Evolutionary conservation across 2,113 vertebrate species (phyloP), one percentile per base, ranked within the genome.

Genomic region (Ornithorhynchus anatinus): DNA sequence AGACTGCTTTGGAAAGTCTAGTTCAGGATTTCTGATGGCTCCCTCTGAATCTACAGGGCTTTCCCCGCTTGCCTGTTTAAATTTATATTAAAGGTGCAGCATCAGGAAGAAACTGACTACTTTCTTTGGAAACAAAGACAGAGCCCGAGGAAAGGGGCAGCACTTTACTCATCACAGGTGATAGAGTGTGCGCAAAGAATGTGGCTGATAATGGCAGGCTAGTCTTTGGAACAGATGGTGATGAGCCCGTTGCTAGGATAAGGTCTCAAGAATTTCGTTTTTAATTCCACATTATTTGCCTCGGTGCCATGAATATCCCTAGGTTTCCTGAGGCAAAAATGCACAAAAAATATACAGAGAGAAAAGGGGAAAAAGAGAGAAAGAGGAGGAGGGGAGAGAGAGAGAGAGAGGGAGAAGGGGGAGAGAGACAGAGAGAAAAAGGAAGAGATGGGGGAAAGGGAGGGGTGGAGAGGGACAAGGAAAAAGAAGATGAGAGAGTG

Each of bases 201-300:
- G 88, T 82, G 78, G 79, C 29, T 73, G 89, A 92, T 92, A 94
- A 95, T 92, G 89, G 93, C 91, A 88, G 90, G 88, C 91, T 92
- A 94, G 94, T 94, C 92, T 91, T 92, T 89, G 81, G 91, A 95
- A 95, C 96, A 97, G 96, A 96, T 96, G 96, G 95, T 93, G 92
- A 94, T 93, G 93, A 92, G 90, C 91, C 91, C 94, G 96, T 97
- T 96, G 95, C 96, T 97, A 96, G 95, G 95, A 94, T 95, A 93
- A 95, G 93, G 92, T 88, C 92, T 91, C 89, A 96, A 96, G 96
- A 95, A 96, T 96, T 94, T 95, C 93, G 94, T 94, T 96, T 96
- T 96, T 96, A 95, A 96, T 97, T 96, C 95, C 94, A 95, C 93
- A 95, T 96, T 96, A 95, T 97, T 96, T 96, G 94, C 94, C 93